A percentile compares a stretch with the other conserved stretches of the same genome.
Evolutionary conservation across 2,888 invertebrate genomes (phyloP).

Genomic region (Coelogynopora nodosa): DNA sequence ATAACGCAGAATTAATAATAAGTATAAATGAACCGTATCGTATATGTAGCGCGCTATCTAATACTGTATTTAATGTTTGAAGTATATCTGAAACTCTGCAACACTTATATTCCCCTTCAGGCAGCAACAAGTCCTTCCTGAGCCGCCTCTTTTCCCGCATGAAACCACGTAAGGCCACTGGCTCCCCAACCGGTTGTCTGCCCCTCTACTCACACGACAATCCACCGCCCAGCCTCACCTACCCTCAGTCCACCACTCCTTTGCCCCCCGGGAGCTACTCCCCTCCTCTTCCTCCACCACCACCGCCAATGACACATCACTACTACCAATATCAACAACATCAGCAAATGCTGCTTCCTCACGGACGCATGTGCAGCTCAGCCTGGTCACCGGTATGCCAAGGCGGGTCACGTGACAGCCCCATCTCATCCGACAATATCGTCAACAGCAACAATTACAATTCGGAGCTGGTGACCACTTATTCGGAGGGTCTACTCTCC

Average conservation of each 20-base stretch:
- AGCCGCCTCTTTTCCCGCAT: conserved; percentile 18
- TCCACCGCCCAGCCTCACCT: not conserved
- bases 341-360: not conserved
- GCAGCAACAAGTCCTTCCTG: not conserved
- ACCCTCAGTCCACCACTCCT: not conserved
- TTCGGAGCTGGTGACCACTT: not conserved
- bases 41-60: too few relatives aligned
- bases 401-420: not conserved
- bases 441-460: not conserved
- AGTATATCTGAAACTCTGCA: too few relatives aligned
- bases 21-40: too few relatives aligned
- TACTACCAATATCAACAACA: too few relatives aligned
- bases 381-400: conserved; percentile 3
- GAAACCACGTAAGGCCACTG: not conserved
- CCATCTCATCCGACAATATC: not conserved
- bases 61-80: too few relatives aligned
- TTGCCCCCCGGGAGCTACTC: not conserved
- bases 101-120: not conserved
- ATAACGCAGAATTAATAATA: too few relatives aligned
- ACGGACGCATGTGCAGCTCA: not conserved
- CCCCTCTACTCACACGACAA: not conserved
- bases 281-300: not conserved
- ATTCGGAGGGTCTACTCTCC: conserved; percentile 1
- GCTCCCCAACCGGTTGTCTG: conserved; percentile 8
- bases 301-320: too few relatives aligned